phyloP scores from a whole-genome alignment of 2,797 vertebrate genomes.

The Leuciscus waleckii region DNA sequence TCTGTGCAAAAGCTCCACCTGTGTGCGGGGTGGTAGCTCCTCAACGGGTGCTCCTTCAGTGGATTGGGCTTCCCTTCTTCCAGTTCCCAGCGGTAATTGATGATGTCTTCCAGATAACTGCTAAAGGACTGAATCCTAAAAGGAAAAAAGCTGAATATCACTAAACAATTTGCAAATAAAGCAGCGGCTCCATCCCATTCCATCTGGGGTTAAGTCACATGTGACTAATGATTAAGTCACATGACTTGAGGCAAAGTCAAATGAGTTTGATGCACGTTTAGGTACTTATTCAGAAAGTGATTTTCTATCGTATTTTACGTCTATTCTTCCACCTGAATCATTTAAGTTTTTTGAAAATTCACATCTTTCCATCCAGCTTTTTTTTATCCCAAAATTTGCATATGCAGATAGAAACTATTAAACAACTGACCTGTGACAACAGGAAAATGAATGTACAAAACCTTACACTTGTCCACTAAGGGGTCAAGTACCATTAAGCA shows the following conservation, averaged over 20 bases:
- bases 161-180: neutral
- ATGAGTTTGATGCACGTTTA: neutral
- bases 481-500: neutral
- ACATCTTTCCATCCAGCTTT: neutral
- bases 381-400: neutral
- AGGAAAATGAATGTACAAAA: neutral
- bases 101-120: conserved; percentile 96
- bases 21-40: conserved; percentile 86
- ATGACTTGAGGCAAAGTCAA: neutral
- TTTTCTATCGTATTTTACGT: neutral
- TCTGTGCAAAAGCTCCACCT: conserved; percentile 93
- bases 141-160: neutral
- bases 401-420: neutral
- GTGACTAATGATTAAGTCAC: too few species aligned
- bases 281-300: neutral
- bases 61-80: conserved; percentile 98
- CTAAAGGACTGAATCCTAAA: conserved; percentile 89
- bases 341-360: neutral
- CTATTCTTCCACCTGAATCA: neutral
- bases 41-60: conserved; percentile 84
- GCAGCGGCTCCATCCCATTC: neutral
- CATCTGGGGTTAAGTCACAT: too few species aligned
- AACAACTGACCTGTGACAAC: neutral
- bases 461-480: neutral
- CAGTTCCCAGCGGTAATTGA: conserved; percentile 97